Evolutionary conservation across 2,888 invertebrate species (phyloP), one percentile per base, ranked within the genome.

Genomic region (Scelioninae gen. 2): DNA sequence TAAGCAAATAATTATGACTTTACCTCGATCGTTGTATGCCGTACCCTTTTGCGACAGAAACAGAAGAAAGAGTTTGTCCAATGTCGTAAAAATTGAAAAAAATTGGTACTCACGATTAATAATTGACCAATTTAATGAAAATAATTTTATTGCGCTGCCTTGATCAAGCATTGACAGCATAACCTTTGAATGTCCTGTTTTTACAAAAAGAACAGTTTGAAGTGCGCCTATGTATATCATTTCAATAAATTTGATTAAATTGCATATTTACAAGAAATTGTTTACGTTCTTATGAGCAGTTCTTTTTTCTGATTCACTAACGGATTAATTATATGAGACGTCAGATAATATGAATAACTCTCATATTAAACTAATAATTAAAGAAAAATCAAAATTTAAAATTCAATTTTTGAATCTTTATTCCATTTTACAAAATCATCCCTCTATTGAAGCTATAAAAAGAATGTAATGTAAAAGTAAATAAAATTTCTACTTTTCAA

Each of bases 31-130:
- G 33, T 2, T 11, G 33, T 48, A 16, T 2, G 11, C 18, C 45
- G 15, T 33, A 53, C 37, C 0, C 25, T 70, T 67, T 58, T 77
- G 13, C 16, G 50, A 69, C 68, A 64, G 19, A 72, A 52, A 2
- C 65, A 39, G 15, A 53, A 68, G 13, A 74, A 65, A 37, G 60
- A 63, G 35, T 74, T 73, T 41, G 37, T 73, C 73, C 68, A 76
- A 18, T 46, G 31, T 31, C 46, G 33, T 31, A 76, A 45, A 65
- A 55, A 43, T 48, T 37, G 52, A 2, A 25, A 4, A 7, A 75
- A 31, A 13, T 60, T 68, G n/a, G 63, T 63, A 68, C 64, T 70
- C 68, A 67, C 65, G 53, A 43, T 73, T 43, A 46, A 58, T 58
- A 45, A 58, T 9, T 25, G 22, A 9, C 16, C 9, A 16, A 50